These are phyloP conservation scores for Ceratotherium simum DNA, from an alignment of 2,113 vertebrate species.

Conservation along the genomic window DNA sequence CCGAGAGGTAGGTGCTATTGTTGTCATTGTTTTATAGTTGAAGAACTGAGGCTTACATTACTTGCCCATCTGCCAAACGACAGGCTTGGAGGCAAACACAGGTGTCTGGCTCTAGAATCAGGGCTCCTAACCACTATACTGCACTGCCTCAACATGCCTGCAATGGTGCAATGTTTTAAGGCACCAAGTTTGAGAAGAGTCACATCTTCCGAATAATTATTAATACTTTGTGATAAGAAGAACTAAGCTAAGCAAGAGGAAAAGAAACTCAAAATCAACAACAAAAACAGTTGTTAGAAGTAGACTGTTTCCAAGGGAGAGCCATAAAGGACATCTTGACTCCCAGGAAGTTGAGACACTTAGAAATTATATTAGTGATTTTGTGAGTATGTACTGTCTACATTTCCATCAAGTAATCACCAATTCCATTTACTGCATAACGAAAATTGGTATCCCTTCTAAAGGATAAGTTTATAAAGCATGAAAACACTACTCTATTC, in stretches of 20 bases:
- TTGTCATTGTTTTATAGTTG: neutral
- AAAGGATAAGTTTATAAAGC: neutral
- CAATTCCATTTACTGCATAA: neutral
- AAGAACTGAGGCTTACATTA: neutral
- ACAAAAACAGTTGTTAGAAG: neutral
- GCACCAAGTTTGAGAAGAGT: neutral
- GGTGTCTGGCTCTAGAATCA: neutral
- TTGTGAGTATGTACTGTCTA: neutral
- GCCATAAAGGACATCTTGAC: neutral
- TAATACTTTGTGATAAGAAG: neutral
- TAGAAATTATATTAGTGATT: slow-evolving; percentile 4
- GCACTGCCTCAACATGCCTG: neutral
- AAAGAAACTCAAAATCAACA: neutral
- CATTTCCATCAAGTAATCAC: neutral
- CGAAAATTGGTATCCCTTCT: neutral
- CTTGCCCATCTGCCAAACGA: neutral
- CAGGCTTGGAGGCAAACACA: neutral
- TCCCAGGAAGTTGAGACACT: neutral
- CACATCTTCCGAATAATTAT: neutral
- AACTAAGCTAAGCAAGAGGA: neutral
- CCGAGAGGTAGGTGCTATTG: accelerated
- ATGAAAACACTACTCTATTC: neutral
- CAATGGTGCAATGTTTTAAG: neutral
- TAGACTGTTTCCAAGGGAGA: neutral
- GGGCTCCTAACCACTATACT: neutral